phyloP scores from a whole-genome alignment of 23 tunicate species.

The Trididemnum clinides region DNA sequence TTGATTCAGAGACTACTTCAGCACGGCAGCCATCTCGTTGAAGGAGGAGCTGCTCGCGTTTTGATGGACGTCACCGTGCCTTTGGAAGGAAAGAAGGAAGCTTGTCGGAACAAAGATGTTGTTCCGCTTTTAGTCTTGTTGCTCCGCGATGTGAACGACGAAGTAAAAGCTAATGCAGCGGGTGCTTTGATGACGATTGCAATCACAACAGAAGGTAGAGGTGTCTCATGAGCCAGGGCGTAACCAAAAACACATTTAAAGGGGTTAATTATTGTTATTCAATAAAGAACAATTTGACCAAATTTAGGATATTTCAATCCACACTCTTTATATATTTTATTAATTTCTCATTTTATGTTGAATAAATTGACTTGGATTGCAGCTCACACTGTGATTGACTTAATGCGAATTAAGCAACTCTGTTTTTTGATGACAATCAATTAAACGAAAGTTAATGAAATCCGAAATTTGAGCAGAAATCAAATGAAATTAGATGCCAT shows the following conservation, averaged over 20 bases:
- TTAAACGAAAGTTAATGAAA: no score
- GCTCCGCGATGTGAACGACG: slow-evolving; percentile 51
- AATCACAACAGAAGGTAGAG: slow-evolving; percentile 80
- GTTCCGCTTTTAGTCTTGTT: slow-evolving; percentile 46
- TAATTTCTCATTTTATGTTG: no score
- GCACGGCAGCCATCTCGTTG: slow-evolving; percentile 41
- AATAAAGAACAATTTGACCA: no score
- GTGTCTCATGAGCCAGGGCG: neutral
- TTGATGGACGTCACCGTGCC: slow-evolving; percentile 93
- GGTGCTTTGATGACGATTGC: slow-evolving; percentile 89
- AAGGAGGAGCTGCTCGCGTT: slow-evolving; percentile 67
- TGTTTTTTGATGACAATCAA: no score
- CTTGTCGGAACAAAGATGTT: slow-evolving; percentile 46
- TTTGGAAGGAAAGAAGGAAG: slow-evolving; percentile 74
- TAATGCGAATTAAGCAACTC: no score
- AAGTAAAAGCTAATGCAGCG: slow-evolving; percentile 76
- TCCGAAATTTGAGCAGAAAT: no score
- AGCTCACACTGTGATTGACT: no score
- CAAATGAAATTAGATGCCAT: no score
- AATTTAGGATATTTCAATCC: no score
- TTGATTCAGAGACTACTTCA: slow-evolving; percentile 42
- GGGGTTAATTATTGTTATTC: neutral
- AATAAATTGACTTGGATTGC: no score
- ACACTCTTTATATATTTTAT: no score
- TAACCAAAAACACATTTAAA: no score